Base-by-base conservation (phyloP, 2,888 invertebrate species). In the Drosophila kambysellisi region DNA sequence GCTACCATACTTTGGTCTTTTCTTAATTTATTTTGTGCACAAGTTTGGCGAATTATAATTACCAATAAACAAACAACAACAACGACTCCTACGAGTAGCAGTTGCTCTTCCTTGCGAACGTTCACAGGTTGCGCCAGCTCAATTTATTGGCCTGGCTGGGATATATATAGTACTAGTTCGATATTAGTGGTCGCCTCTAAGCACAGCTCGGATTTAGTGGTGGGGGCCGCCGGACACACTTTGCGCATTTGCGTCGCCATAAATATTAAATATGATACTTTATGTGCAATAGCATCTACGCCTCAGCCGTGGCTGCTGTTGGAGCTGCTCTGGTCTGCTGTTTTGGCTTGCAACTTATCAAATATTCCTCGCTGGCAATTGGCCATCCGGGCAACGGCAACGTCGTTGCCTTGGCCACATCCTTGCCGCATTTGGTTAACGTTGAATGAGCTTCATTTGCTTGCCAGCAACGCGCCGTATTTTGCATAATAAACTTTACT, bases 221-320 rank as follows among this genome's bases (percentile, higher is more conserved):
- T 41, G 68, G 56, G 63, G 43, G 64, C 52, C 52, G 68, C 43
- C 32, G 64, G 65, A 51, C 66, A 70, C 73, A 76, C 76, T 68
- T 70, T 74, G 82, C 75, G 74, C 78, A 79, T 82, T 82, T 82
- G 82, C 76, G 85, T 74, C 65, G 68, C 81, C 81, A 92, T 91
- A 92, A 91, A 91, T 91, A 88, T 91, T 89, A 91, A 89, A 92
- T 91, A 81, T 86, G 87, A 92, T 91, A 91, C 83, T 79, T 84
- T 85, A 85, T 83, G 76, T 81, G 81, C 76, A 72, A 59, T 64
- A 72, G 77, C 52, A 67, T 41, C 68, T 77, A 59, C 39, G 62
- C 58, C 70, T 69, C 69, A 62, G 71, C 68, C 70, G 69, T 70
- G 58, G 12, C 39, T 35, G 48, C 41, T 70, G 56, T 43, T 20